Conservation (phyloP, 2,888 invertebrate species). For the Gymnoscelis rufifasciata region DNA sequence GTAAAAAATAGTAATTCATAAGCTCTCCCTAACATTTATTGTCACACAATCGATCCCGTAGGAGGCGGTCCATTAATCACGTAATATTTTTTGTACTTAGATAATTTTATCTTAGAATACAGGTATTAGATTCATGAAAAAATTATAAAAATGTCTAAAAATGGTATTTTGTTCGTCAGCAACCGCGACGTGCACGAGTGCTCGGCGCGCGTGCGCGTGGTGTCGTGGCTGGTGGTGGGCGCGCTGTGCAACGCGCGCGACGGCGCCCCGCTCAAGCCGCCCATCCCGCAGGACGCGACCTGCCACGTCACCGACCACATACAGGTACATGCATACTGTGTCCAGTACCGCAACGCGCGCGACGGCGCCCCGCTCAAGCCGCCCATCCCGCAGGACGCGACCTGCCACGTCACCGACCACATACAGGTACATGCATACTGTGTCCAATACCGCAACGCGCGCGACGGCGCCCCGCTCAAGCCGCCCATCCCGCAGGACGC, state of each 20-base stretch:
- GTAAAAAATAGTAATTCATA: too few species aligned
- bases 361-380: conserved; percentile 82
- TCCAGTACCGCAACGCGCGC: conserved; percentile 86
- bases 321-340: conserved; percentile 82
- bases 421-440: conserved; percentile 86
- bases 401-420: conserved; percentile 97
- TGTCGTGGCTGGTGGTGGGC: conserved; percentile 97
- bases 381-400: conserved; percentile 97
- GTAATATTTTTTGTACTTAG: too few species aligned
- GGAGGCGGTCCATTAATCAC: too few species aligned
- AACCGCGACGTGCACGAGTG: conserved; percentile 97
- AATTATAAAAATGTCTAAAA: background rate
- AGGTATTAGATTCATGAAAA: background rate
- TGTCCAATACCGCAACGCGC: too few species aligned
- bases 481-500: conserved; percentile 97
- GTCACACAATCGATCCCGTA: too few species aligned
- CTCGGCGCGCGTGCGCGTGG: conserved; percentile 93
- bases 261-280: conserved; percentile 84
- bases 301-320: conserved; percentile 98
- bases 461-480: conserved; percentile 79
- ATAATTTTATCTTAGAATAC: too few species aligned
- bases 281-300: conserved; percentile 96
- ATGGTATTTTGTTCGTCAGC: conserved; percentile 47
- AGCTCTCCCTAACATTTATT: too few species aligned
- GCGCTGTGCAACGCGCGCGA: conserved; percentile 89